These are phyloP conservation scores for Cosmia trapezina DNA, from an alignment of 2,888 invertebrate species.

Conservation along the genomic window DNA sequence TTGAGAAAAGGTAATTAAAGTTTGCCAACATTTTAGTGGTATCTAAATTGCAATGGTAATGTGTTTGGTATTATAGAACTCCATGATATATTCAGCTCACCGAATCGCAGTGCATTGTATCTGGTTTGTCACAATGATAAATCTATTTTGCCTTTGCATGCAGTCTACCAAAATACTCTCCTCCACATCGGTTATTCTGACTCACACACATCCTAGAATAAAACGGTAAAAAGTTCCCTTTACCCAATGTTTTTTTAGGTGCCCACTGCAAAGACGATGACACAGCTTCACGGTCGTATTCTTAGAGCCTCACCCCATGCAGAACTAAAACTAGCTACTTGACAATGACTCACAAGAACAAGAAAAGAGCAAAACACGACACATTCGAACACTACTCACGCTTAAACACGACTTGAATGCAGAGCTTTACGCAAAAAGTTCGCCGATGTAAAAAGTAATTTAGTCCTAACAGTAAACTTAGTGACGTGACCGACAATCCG, in stretches of 20 bases:
- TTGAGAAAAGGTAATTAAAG: constrained; percentile 41
- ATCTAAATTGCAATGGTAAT: constrained; percentile 18
- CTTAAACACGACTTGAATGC: constrained; percentile 37
- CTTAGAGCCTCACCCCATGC: constrained; percentile 34
- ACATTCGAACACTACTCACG: constrained; percentile 22
- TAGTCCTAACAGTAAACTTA: constrained; percentile 35
- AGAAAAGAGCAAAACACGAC: constrained; percentile 4
- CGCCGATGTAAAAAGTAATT: constrained; percentile 36
- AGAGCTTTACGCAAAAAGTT: constrained; percentile 41
- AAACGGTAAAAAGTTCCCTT: background rate
- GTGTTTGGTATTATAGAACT: background rate
- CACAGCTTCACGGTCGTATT: constrained; percentile 39
- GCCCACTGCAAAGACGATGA: constrained; percentile 16
- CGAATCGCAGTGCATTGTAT: background rate
- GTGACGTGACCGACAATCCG: constrained; percentile 40
- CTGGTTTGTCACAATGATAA: background rate
- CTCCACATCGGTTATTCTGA: constrained; percentile 5
- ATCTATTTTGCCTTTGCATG: background rate
- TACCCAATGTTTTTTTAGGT: background rate
- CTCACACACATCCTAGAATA: constrained; percentile 21
- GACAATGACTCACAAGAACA: constrained; percentile 31
- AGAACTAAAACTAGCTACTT: constrained; percentile 26
- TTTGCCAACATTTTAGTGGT: constrained; percentile 11
- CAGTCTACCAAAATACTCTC: background rate
- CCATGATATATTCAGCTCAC: too few relatives aligned